Percentiles rank a stretch among this genome's conserved stretches.
Evolutionary conservation across 1,140 invertebrate species (phyloP).

Genomic region (Atta colombica): DNA sequence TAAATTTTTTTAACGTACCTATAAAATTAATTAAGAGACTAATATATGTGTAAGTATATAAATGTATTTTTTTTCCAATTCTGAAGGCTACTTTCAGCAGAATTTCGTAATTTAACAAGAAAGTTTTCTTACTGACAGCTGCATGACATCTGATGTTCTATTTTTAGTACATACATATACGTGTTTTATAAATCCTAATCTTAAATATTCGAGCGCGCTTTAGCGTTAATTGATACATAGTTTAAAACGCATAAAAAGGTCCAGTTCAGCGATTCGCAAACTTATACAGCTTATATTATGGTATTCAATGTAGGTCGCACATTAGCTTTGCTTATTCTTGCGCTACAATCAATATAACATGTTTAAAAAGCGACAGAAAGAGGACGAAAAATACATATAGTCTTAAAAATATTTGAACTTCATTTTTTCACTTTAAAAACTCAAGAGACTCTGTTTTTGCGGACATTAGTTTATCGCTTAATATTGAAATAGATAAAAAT

Average conservation of each 20-base stretch:
- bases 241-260: background rate
- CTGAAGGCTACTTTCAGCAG: background rate
- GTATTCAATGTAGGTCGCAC: conserved; percentile 47
- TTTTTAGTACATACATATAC: background rate
- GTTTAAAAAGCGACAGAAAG: background rate
- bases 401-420: background rate
- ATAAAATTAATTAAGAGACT: background rate
- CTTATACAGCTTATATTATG: conserved; percentile 4
- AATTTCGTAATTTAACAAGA: background rate
- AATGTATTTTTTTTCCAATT: background rate
- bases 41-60: background rate
- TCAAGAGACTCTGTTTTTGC: background rate
- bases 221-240: conserved; percentile 21
- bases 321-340: conserved; percentile 38
- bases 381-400: background rate
- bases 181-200: background rate
- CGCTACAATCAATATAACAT: background rate
- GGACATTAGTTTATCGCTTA: background rate
- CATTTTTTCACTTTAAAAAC: background rate
- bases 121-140: conserved; percentile 33
- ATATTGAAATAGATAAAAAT: background rate
- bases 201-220: conserved; percentile 1
- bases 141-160: conserved; percentile 32
- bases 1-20: no score
- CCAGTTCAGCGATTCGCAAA: conserved; percentile 41